A percentile compares a stretch with the other conserved stretches of the same genome.
phyloP scores from a whole-genome alignment of 1,140 invertebrate species.

The Marisa cornuarietis region DNA sequence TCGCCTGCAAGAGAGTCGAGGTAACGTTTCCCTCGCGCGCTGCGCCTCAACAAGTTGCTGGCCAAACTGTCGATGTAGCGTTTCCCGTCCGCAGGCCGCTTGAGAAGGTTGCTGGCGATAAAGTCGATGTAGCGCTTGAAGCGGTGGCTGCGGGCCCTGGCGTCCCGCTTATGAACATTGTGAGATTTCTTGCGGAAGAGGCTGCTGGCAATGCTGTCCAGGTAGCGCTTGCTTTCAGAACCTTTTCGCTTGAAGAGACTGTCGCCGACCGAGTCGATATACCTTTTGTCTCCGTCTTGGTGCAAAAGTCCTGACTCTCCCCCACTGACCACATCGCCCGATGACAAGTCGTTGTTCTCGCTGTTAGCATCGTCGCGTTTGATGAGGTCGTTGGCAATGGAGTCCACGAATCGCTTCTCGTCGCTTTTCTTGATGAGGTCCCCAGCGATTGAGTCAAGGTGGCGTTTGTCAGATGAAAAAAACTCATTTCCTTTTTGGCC shows the following conservation, averaged over 20 bases:
- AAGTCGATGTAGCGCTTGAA: constrained; percentile 17
- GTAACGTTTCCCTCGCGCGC: not conserved
- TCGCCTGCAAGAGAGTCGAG: constrained; percentile 1
- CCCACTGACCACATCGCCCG: not conserved
- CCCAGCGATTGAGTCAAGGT: constrained; percentile 21
- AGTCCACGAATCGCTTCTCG: constrained; percentile 24
- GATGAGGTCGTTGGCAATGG: constrained; percentile 19
- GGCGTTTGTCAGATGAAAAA: not conserved
- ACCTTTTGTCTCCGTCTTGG: constrained; percentile 2
- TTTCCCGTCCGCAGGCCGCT: not conserved
- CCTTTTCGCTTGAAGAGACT: not conserved
- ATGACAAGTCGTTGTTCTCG: not conserved
- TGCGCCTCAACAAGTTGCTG: not conserved
- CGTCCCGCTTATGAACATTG: too few relatives aligned
- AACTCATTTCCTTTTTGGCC: too few relatives aligned
- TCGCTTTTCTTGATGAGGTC: constrained; percentile 18
- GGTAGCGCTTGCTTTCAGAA: not conserved
- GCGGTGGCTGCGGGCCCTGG: too few relatives aligned
- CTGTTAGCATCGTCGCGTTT: not conserved
- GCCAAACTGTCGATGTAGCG: constrained; percentile 3
- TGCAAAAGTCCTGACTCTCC: not conserved
- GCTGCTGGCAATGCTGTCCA: too few relatives aligned
- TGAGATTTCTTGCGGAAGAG: too few relatives aligned
- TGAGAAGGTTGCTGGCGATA: constrained; percentile 16
- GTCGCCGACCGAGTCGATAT: not conserved